A percentile compares a stretch with the other conserved stretches of the same genome.
Conservation (phyloP, 2,797 vertebrate genomes). For the Leuciscus waleckii region DNA sequence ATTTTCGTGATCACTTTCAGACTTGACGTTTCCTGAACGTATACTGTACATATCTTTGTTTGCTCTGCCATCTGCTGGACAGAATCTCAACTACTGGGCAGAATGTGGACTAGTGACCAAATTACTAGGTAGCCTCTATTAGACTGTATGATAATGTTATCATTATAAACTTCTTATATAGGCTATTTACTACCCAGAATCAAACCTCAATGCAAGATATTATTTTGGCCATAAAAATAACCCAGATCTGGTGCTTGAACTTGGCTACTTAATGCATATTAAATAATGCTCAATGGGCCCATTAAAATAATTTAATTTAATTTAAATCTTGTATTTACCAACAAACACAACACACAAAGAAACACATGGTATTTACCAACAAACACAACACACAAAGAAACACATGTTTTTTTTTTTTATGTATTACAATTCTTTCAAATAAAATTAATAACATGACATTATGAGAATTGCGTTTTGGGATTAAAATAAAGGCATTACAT, state of each 20-base stretch:
- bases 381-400: not conserved
- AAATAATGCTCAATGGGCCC: not conserved
- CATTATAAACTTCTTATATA: not conserved
- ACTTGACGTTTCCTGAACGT: not conserved
- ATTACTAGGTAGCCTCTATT: not conserved
- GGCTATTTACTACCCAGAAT: not conserved
- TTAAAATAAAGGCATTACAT: not conserved
- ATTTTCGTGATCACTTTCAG: not conserved
- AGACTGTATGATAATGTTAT: not conserved
- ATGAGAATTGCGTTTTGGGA: not conserved
- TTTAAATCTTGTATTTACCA: not conserved
- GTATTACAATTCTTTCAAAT: not conserved
- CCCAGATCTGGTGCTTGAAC: not conserved
- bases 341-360: not conserved
- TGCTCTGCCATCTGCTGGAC: slow-evolving; percentile 25
- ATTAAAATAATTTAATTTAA: not conserved
- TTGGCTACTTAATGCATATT: not conserved
- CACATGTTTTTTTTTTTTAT: not conserved
- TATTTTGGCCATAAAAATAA: not conserved
- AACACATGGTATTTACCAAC: not conserved
- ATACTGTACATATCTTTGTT: not conserved
- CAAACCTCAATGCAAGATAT: not conserved
- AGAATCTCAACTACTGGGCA: not conserved
- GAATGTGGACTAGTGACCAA: not conserved
- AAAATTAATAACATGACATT: not conserved